Conservation (phyloP, 2,888 invertebrate genomes). For the Odontocolon sp. region DNA sequence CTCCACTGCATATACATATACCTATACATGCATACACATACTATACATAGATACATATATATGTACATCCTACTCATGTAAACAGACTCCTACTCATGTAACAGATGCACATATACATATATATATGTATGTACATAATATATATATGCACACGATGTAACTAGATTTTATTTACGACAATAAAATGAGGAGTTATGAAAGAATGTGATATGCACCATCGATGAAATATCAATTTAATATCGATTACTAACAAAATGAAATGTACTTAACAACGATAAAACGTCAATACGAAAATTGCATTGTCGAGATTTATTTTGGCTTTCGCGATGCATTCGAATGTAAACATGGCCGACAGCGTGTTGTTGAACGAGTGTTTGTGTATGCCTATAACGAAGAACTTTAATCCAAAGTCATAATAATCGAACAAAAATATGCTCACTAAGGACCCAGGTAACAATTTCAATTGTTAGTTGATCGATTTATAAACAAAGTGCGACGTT, state of each 20-base stretch:
- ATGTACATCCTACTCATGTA: constrained; percentile 11
- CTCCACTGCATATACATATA: constrained; percentile 21
- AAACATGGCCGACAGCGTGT: constrained; percentile 79
- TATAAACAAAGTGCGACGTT: neutral
- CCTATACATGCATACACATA: neutral
- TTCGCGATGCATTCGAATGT: constrained; percentile 70
- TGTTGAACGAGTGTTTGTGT: constrained; percentile 74
- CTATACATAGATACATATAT: constrained; percentile 5
- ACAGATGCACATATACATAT: neutral
- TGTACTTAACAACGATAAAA: too few species aligned
- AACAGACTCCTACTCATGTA: neutral
- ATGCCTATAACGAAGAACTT: constrained; percentile 65
- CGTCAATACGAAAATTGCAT: neutral
- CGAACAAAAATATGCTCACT: constrained; percentile 68
- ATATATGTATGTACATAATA: constrained; percentile 2
- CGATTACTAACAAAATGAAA: too few species aligned
- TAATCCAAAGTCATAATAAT: constrained; percentile 65
- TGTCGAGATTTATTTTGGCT: constrained; percentile 17
- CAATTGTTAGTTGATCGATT: neutral
- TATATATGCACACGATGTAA: constrained; percentile 10
- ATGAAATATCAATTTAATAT: neutral
- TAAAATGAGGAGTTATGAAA: constrained; percentile 22
- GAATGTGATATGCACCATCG: neutral
- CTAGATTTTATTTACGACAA: constrained; percentile 16
- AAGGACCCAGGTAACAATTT: constrained; percentile 71